phyloP scores from a whole-genome alignment of 2,888 invertebrate species.

The Mesorhabditis spiculigera region DNA sequence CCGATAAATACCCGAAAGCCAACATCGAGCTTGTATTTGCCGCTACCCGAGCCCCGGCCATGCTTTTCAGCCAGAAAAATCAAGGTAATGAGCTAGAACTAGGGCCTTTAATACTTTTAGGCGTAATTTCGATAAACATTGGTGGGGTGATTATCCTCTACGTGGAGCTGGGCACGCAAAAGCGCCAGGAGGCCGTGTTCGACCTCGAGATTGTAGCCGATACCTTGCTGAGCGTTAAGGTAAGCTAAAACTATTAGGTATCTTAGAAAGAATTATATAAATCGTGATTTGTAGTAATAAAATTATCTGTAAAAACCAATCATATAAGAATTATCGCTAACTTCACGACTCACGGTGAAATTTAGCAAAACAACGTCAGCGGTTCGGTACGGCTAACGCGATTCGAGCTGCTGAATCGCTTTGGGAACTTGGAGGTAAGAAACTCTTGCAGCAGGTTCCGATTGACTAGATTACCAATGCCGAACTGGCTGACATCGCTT shows the following conservation, averaged over 20 bases:
- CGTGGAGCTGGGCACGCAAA: conserved; percentile 24
- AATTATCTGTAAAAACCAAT: not conserved
- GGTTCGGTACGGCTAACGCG: conserved; percentile 34
- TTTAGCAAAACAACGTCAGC: conserved; percentile 31
- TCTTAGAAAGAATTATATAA: not conserved
- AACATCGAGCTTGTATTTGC: conserved; percentile 37
- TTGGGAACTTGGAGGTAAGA: conserved; percentile 19
- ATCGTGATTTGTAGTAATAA: not conserved
- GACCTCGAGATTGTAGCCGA: conserved; percentile 44
- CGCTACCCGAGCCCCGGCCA: conserved; percentile 40
- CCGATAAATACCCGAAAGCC: conserved; percentile 35
- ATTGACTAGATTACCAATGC: conserved; percentile 22
- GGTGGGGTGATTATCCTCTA: conserved; percentile 36
- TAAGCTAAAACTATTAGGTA: conserved; percentile 5
- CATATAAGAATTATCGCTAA: not conserved
- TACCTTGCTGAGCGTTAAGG: conserved; percentile 29
- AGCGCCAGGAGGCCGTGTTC: conserved; percentile 36
- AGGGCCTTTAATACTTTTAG: conserved; percentile 14
- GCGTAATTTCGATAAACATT: conserved; percentile 32
- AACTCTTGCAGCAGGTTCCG: not conserved
- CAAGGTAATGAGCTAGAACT: conserved; percentile 20
- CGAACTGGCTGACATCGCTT: conserved; percentile 35
- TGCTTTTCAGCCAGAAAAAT: conserved; percentile 41
- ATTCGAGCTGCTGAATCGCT: conserved; percentile 33
- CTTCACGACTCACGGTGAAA: no score